phyloP scores from a whole-genome alignment of 2,888 invertebrate species.

The Ichneumoninae sp. region DNA sequence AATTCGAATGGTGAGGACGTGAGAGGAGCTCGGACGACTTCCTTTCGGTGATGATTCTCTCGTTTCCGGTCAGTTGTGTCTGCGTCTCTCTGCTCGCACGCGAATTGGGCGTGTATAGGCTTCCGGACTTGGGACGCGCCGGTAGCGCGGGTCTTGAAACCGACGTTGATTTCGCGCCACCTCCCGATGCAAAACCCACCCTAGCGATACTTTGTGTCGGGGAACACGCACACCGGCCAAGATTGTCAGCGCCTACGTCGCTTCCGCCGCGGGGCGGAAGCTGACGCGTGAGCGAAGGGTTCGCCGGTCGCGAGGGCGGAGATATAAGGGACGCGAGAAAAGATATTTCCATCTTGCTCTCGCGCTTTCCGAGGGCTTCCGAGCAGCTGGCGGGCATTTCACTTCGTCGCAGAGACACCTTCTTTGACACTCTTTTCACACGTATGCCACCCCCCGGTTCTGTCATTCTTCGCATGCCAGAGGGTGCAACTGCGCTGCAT shows the following conservation, averaged over 20 bases:
- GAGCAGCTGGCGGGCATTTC: slow-evolving; percentile 59
- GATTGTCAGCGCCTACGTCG: slow-evolving; percentile 51
- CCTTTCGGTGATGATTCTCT: slow-evolving; percentile 54
- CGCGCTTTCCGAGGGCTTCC: slow-evolving; percentile 17
- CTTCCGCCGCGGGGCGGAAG: slow-evolving; percentile 60
- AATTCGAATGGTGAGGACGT: slow-evolving; percentile 20
- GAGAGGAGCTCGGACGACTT: slow-evolving; percentile 33
- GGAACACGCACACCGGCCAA: slow-evolving; percentile 29
- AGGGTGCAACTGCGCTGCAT: slow-evolving; percentile 4
- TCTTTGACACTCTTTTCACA: slow-evolving; percentile 26
- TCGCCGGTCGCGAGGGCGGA: slow-evolving; percentile 48
- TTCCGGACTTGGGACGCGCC: slow-evolving; percentile 31
- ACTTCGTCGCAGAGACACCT: slow-evolving; percentile 24
- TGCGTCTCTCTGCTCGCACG: slow-evolving; percentile 62
- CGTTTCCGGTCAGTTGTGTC: slow-evolving; percentile 69
- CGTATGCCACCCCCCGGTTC: slow-evolving; percentile 8
- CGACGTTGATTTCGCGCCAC: slow-evolving; percentile 47
- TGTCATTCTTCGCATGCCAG: slow-evolving; percentile 33
- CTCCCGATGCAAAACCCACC: slow-evolving; percentile 45
- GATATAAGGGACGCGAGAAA: slow-evolving; percentile 46
- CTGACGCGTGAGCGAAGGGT: slow-evolving; percentile 42
- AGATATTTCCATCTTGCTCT: slow-evolving; percentile 29
- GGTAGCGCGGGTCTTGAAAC: slow-evolving; percentile 20
- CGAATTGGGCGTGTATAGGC: slow-evolving; percentile 44
- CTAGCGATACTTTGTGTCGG: slow-evolving; percentile 13